Conservation (phyloP, 2,797 vertebrate genomes). For the Spinus olivaceus region DNA sequence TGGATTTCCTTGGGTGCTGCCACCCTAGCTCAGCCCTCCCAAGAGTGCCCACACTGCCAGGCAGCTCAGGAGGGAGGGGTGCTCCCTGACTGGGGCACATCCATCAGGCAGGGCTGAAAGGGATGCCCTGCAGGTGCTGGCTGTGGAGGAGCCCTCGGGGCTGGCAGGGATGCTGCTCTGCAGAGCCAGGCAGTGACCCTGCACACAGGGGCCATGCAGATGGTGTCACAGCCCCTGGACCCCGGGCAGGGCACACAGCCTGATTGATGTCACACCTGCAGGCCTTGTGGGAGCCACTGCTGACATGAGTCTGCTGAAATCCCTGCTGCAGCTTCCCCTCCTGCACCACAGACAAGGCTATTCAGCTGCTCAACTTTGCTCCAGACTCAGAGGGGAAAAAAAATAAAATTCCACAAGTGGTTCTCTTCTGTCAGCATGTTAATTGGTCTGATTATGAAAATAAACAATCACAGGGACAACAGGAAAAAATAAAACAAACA, state of each 20-base stretch:
- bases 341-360: not conserved
- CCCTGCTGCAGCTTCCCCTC: not conserved
- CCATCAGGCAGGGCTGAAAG: not conserved
- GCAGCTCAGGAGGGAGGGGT: not conserved
- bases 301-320: not conserved
- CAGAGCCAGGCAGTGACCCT: conserved; percentile 22
- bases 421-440: not conserved
- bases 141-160: not conserved
- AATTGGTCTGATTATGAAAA: conserved; percentile 58
- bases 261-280: conserved; percentile 53
- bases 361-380: not conserved
- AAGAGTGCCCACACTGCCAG: accelerated
- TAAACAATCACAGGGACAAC: not conserved
- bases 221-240: not conserved
- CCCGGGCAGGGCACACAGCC: not conserved
- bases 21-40: not conserved
- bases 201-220: conserved; percentile 7
- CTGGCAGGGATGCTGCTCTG: not conserved
- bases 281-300: conserved; percentile 19
- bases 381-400: not conserved
- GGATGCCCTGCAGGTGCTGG: not conserved
- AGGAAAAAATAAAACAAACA: not conserved
- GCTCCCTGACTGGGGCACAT: not conserved
- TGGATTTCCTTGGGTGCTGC: not conserved
- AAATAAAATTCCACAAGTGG: not conserved